A percentile compares a stretch with the other conserved stretches of the same genome.
These are phyloP conservation scores for Odontomyia ornata DNA, from an alignment of 2,888 invertebrate species.

Conservation along the genomic window DNA sequence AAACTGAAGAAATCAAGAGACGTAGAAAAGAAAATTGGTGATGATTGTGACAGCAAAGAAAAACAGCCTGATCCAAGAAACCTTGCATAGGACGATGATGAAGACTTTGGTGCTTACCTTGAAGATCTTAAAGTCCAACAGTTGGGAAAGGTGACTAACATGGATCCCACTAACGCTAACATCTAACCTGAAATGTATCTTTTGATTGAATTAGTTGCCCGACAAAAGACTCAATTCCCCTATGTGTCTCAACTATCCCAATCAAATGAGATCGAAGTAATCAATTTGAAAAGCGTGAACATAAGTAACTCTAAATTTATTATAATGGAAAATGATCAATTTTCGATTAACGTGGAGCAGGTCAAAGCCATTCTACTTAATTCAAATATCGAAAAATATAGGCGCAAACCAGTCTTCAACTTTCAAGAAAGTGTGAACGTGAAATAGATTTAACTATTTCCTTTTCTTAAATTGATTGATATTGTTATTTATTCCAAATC, in stretches of 20 bases:
- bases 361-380: slow-evolving; percentile 2
- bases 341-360: not conserved
- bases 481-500: not conserved
- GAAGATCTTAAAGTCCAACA: not conserved
- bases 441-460: not conserved
- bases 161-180: not conserved
- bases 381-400: slow-evolving; percentile 6
- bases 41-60: not conserved
- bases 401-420: slow-evolving; percentile 6
- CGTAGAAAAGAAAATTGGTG: not conserved
- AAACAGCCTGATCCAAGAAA: slow-evolving; percentile 5
- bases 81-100: not conserved
- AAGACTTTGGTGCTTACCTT: slow-evolving; percentile 9
- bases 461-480: not conserved
- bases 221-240: not conserved
- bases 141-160: not conserved
- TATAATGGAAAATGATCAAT: not conserved
- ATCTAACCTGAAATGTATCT: slow-evolving; percentile 10
- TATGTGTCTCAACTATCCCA: not conserved
- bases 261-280: not conserved
- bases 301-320: slow-evolving; percentile 11
- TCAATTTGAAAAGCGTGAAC: not conserved
- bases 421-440: not conserved
- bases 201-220: not conserved
- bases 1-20: not conserved